These are phyloP conservation scores for Dinocampus coccinellae DNA, from an alignment of 2,888 invertebrate genomes.

Conservation along the genomic window DNA sequence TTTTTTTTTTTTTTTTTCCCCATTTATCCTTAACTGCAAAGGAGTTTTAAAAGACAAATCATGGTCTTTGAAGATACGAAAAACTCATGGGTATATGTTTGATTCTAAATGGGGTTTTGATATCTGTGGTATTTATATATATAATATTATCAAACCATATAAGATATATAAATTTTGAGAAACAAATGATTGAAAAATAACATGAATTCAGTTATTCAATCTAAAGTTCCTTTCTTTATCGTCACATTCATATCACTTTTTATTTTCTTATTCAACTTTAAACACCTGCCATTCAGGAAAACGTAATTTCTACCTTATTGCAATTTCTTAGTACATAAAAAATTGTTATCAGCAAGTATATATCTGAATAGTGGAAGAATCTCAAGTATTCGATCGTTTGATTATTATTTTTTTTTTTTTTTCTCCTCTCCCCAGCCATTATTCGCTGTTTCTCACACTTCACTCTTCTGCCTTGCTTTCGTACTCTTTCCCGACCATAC, in stretches of 20 bases:
- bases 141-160: neutral
- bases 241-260: too few species aligned
- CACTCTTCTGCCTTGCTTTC: neutral
- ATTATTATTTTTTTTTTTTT: neutral
- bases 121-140: neutral
- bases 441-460: neutral
- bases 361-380: slow-evolving; percentile 16
- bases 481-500: neutral
- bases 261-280: neutral
- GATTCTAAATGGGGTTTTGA: neutral
- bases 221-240: too few species aligned
- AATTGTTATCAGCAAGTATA: neutral
- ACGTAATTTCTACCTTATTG: neutral
- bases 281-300: neutral
- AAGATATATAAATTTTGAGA: neutral
- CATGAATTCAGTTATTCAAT: neutral
- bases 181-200: neutral
- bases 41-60: neutral
- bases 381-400: slow-evolving; percentile 12
- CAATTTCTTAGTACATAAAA: neutral
- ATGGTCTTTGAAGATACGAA: neutral
- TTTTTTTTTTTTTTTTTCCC: neutral
- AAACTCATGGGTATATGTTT: neutral
- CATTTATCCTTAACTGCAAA: neutral
- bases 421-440: neutral